Evolutionary conservation across 2,888 invertebrate species (phyloP).

Genomic region (Melanophora roralis): DNA sequence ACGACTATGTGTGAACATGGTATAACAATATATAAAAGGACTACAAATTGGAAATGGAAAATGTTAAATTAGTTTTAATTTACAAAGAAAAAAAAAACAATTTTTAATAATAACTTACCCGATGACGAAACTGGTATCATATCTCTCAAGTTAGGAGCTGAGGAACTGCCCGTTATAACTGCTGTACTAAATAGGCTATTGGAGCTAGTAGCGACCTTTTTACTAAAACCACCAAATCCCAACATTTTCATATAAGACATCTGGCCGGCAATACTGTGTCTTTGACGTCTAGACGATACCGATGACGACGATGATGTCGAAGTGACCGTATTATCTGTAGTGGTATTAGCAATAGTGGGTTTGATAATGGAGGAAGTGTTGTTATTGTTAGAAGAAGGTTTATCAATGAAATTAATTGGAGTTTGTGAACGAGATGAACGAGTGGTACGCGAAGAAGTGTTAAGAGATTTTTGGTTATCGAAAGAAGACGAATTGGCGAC

Average conservation of each 20-base stretch:
- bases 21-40: too few relatives aligned
- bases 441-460: slow-evolving; percentile 7
- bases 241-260: slow-evolving; percentile 95
- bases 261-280: slow-evolving; percentile 97
- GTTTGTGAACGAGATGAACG: slow-evolving; percentile 46
- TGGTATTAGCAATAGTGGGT: slow-evolving; percentile 71
- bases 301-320: slow-evolving; percentile 75
- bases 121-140: slow-evolving; percentile 89
- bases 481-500: slow-evolving; percentile 37
- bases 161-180: slow-evolving; percentile 95
- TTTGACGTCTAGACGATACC: slow-evolving; percentile 86
- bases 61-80: too few relatives aligned
- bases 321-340: slow-evolving; percentile 74
- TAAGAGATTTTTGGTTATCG: slow-evolving; percentile 52
- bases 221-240: slow-evolving; percentile 84
- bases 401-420: slow-evolving; percentile 52
- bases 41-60: too few relatives aligned
- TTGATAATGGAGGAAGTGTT: slow-evolving; percentile 55
- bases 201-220: slow-evolving; percentile 83
- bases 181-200: slow-evolving; percentile 96
- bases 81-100: too few relatives aligned
- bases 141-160: slow-evolving; percentile 92
- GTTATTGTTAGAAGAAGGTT: slow-evolving; percentile 21
- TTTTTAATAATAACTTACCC: slow-evolving; percentile 79
- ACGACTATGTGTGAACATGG: too few relatives aligned